Evolutionary conservation across 23 tunicate genomes (phyloP).

Genomic region (Trididemnum miniatum): DNA sequence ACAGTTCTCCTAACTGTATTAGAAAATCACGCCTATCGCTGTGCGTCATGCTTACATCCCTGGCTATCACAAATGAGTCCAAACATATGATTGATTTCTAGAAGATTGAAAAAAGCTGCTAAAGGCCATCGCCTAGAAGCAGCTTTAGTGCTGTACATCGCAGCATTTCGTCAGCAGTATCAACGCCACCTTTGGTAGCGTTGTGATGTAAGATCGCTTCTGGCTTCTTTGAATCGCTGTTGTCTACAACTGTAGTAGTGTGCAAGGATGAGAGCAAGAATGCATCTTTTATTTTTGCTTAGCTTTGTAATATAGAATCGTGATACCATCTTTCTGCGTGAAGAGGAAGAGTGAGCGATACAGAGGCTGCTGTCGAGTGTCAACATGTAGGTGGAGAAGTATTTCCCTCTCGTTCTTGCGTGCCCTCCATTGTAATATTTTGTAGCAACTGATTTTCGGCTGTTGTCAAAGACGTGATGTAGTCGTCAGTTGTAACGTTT

Average conservation of each 20-base stretch:
- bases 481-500: constrained; percentile 32
- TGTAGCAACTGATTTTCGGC: constrained; percentile 20
- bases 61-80: constrained; percentile 45
- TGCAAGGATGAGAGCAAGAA: constrained; percentile 30
- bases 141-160: constrained; percentile 38
- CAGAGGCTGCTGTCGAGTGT: constrained; percentile 25
- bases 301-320: constrained; percentile 12
- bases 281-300: constrained; percentile 16
- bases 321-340: constrained; percentile 9
- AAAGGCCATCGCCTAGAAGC: constrained; percentile 30
- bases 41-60: constrained; percentile 30
- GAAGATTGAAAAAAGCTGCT: constrained; percentile 36
- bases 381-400: constrained; percentile 15
- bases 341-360: constrained; percentile 14
- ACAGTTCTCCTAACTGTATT: constrained; percentile 19
- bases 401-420: constrained; percentile 15
- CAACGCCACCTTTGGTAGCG: constrained; percentile 23
- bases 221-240: constrained; percentile 2
- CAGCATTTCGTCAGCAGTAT: constrained; percentile 38
- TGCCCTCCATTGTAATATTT: constrained; percentile 25
- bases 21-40: constrained; percentile 26
- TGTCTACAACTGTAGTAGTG: constrained; percentile 24
- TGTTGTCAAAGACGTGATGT: constrained; percentile 3
- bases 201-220: constrained; percentile 25
- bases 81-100: constrained; percentile 30